phyloP scores from a whole-genome alignment of 2,797 vertebrate genomes.

The Lepidocolaptes lacrymiger region DNA sequence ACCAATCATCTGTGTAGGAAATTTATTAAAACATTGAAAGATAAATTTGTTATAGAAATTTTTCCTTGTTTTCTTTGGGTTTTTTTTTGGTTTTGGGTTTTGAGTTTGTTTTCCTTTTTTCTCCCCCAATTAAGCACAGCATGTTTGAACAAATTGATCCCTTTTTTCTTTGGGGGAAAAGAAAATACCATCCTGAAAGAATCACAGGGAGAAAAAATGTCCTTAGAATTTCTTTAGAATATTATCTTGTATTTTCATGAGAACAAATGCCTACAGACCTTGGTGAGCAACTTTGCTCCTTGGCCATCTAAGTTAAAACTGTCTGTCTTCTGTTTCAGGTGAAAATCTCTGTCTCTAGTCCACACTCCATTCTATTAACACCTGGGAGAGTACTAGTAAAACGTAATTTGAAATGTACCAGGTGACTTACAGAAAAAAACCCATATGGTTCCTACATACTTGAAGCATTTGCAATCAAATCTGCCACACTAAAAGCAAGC shows the following conservation, averaged over 20 bases:
- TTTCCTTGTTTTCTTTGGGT: background rate
- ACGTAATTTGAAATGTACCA: background rate
- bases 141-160: background rate
- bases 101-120: background rate
- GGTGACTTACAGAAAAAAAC: background rate
- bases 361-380: background rate
- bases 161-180: accelerated
- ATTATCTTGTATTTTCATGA: background rate
- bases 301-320: background rate
- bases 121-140: background rate
- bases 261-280: background rate
- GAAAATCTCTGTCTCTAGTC: background rate
- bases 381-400: background rate
- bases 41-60: background rate
- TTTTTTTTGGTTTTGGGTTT: background rate
- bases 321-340: background rate
- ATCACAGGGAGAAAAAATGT: background rate
- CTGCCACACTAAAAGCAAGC: background rate
- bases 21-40: background rate
- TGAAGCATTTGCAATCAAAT: background rate
- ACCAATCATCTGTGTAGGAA: background rate
- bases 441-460: background rate
- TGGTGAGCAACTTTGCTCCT: background rate
- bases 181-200: background rate
- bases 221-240: background rate